These are phyloP conservation scores for Sturnira hondurensis DNA, from an alignment of 2,113 vertebrate genomes.

Conservation along the genomic window DNA sequence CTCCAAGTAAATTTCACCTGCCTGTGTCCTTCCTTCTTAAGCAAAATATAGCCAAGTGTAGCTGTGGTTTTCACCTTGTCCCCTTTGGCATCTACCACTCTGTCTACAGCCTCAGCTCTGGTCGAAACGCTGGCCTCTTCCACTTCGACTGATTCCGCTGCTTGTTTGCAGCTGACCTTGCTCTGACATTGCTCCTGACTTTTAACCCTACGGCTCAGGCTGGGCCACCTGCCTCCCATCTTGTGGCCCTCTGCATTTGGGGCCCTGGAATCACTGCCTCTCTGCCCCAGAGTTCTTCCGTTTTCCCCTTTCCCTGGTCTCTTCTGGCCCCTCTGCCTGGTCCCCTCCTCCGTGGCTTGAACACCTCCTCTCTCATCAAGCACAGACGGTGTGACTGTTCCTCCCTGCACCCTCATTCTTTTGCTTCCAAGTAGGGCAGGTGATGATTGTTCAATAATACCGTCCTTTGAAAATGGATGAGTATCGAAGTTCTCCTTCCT, in stretches of 20 bases:
- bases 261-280: neutral
- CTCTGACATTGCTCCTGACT: neutral
- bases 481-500: neutral
- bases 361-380: neutral
- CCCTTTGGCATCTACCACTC: neutral
- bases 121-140: neutral
- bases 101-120: too few species aligned
- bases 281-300: neutral
- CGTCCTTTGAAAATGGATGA: neutral
- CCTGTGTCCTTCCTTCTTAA: neutral
- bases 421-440: neutral
- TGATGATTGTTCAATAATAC: neutral
- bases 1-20: neutral
- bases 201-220: neutral
- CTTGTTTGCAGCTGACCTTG: neutral
- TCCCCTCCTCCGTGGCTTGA: neutral
- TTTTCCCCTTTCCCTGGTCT: neutral
- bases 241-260: neutral
- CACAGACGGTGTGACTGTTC: accelerated
- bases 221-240: neutral
- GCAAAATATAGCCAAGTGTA: neutral
- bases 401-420: neutral
- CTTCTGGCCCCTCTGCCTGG: neutral
- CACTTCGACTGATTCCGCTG: neutral
- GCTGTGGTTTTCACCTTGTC: neutral